These are phyloP conservation scores for Aquatica leii DNA, from an alignment of 2,888 invertebrate species.

Conservation along the genomic window DNA sequence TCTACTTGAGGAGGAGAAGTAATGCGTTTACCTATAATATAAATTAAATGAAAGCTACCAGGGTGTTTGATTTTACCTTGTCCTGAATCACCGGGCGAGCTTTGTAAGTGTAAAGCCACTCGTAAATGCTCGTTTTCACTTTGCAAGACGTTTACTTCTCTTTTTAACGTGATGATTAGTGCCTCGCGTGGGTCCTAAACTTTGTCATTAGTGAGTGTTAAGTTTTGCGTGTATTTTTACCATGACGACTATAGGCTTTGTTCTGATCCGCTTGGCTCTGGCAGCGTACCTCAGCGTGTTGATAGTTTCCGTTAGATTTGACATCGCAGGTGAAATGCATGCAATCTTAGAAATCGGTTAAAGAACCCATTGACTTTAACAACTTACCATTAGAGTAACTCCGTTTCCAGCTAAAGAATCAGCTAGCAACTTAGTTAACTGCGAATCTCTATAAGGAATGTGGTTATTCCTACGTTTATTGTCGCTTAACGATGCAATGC, in stretches of 20 bases:
- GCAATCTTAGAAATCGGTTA: constrained; percentile 74
- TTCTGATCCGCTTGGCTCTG: constrained; percentile 89
- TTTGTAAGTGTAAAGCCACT: constrained; percentile 71
- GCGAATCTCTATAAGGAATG: constrained; percentile 94
- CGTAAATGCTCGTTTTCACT: constrained; percentile 89
- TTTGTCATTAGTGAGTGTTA: neutral
- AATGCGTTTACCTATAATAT: constrained; percentile 53
- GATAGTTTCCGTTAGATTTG: constrained; percentile 85
- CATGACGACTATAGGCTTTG: constrained; percentile 94
- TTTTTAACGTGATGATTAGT: constrained; percentile 85
- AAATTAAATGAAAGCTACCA: neutral
- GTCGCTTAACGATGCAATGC: constrained; percentile 91
- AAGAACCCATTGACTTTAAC: neutral
- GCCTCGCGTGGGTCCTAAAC: constrained; percentile 91
- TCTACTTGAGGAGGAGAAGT: constrained; percentile 65
- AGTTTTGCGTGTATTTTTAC: constrained; percentile 66
- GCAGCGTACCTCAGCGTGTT: constrained; percentile 94
- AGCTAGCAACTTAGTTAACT: constrained; percentile 90
- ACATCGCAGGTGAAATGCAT: constrained; percentile 89
- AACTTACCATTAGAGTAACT: constrained; percentile 87
- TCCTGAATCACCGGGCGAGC: constrained; percentile 64
- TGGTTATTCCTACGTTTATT: constrained; percentile 80
- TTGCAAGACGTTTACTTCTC: constrained; percentile 85
- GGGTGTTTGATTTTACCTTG: neutral
- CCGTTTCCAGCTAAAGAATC: constrained; percentile 95